phyloP scores from a whole-genome alignment of 2,113 vertebrate genomes.

The Phrynosoma blainvillii region DNA sequence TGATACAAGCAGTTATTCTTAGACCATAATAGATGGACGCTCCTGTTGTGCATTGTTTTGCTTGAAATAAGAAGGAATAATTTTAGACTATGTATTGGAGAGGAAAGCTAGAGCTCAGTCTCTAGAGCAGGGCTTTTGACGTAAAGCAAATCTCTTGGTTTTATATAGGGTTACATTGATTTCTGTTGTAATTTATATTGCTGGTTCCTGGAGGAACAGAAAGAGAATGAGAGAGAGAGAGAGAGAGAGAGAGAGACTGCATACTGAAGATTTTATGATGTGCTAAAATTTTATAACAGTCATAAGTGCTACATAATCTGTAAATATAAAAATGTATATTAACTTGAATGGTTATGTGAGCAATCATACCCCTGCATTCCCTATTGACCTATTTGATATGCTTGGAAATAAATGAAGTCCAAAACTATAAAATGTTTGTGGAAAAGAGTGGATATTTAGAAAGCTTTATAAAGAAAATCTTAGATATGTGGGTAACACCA shows the following conservation, averaged over 20 bases:
- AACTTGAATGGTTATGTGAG: neutral
- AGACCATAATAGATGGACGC: neutral
- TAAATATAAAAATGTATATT: neutral
- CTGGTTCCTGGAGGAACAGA: no score
- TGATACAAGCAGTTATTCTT: neutral
- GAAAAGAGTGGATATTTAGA: neutral
- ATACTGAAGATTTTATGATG: neutral
- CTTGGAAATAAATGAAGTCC: neutral
- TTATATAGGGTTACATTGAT: no score
- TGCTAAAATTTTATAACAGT: neutral
- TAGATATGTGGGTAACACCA: no score
- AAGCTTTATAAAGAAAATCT: neutral
- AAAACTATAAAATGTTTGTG: neutral
- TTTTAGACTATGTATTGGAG: neutral
- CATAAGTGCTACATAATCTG: neutral
- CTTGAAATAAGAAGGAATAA: neutral
- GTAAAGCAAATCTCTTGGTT: no score
- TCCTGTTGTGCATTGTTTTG: neutral
- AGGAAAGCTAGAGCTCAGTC: no score
- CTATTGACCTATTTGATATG: neutral
- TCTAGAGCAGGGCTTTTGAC: no score
- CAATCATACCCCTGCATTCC: neutral
- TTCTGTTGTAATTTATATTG: no score
- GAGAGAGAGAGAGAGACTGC: no score
- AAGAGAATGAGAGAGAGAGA: no score